phyloP scores from a whole-genome alignment of 2,797 vertebrate genomes.

The Cossypha caffra region DNA sequence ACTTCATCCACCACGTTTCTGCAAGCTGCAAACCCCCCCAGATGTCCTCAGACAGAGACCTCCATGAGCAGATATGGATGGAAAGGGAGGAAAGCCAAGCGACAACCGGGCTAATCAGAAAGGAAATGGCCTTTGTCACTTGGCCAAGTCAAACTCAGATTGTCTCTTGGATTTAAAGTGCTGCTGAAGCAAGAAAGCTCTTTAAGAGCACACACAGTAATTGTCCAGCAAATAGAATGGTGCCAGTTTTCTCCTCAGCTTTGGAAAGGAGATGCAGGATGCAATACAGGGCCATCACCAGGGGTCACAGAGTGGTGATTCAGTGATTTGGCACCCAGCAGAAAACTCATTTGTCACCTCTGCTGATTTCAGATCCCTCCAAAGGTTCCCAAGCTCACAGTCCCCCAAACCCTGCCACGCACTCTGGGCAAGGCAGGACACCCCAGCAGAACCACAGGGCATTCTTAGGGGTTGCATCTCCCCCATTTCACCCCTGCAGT shows the following conservation, averaged over 20 bases:
- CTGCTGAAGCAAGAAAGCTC: constrained; percentile 37
- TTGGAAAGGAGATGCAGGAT: not conserved
- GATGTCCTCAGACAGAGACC: not conserved
- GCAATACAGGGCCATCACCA: not conserved
- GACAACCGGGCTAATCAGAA: not conserved
- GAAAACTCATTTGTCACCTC: not conserved
- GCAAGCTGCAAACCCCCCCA: not conserved
- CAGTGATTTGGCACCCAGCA: not conserved
- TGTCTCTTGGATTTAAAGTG: constrained; percentile 33
- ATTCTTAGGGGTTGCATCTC: not conserved
- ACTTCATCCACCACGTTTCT: not conserved
- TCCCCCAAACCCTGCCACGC: accelerated
- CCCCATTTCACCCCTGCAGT: not conserved
- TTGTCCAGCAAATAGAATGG: not conserved
- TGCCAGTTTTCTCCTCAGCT: not conserved
- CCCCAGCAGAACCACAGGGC: accelerated
- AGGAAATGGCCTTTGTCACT: constrained; percentile 58
- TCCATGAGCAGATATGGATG: not conserved
- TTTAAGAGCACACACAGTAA: not conserved
- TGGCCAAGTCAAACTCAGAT: constrained; percentile 50
- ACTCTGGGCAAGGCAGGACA: not conserved
- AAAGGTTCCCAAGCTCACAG: not conserved
- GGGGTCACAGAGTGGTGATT: not conserved
- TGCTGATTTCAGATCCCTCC: not conserved
- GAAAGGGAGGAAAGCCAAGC: constrained; percentile 28